Evolutionary conservation across 2,113 vertebrate genomes (phyloP), one percentile per base, ranked within the genome.

Genomic region (Verasper variegatus): DNA sequence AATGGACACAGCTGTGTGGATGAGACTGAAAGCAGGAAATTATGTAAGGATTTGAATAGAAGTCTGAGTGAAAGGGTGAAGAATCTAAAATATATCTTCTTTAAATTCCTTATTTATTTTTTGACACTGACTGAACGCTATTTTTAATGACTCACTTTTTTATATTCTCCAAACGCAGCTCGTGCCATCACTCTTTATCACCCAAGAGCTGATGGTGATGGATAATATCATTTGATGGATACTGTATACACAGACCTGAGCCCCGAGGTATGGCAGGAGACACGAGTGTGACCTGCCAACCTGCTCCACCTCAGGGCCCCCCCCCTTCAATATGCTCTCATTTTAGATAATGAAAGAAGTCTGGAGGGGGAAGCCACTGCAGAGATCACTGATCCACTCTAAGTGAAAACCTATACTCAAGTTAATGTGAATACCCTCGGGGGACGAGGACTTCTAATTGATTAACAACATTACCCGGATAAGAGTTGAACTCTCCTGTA

Each of bases 331-430:
- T 88, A 85, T 82, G 81, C 80, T 89, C 91, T 92, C 86, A 89
- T 94, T 92, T 92, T 90, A 91, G 90, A 91, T 90, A 91, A 92
- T 91, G 89, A 93, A 92, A 90, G 87, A 90, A 86, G 83, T 90
- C 90, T 93, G 84, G 68, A 90, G 89, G 90, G 90, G 91, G 74
- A 87, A 88, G 83, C 86, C 83, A 84, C 91, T 78, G 90, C 86
- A 88, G 89, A 90, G 90, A 89, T 91, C 91, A 88, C 89, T 92
- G 91, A 93, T 93, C 92, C 88, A 76, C 88, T 92, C 90, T 92
- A 92, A 93, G 90, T 90, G 91, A 93, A 93, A 93, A 93, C 92
- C 92, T 93, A 93, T 93, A 93, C 90, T 93, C 90, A 89, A 93
- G 90, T 92, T 92, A 93, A 92, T 92, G 91, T 91, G 91, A 93